A percentile compares a stretch with the other conserved stretches of the same genome.
phyloP scores from a whole-genome alignment of 2,888 invertebrate genomes.

The Villa cingulata region DNA sequence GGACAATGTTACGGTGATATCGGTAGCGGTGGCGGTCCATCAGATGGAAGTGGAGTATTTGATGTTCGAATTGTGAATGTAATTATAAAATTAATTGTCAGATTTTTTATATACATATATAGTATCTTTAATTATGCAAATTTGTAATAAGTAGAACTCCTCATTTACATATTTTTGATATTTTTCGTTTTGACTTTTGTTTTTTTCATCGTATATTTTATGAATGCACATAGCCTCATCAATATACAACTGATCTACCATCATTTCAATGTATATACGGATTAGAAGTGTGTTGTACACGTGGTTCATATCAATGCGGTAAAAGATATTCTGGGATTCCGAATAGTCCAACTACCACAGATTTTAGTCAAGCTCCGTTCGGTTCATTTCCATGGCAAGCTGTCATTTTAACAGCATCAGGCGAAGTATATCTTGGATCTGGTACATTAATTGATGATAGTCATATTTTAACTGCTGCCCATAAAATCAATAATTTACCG shows the following conservation, averaged over 20 bases:
- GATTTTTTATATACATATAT: neutral
- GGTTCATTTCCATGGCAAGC: constrained; percentile 67
- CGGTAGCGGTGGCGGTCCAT: constrained; percentile 18
- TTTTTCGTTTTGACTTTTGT: neutral
- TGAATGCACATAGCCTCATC: no score
- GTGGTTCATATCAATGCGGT: constrained; percentile 30
- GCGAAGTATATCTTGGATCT: constrained; percentile 54
- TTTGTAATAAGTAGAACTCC: no score
- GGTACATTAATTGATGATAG: constrained; percentile 54
- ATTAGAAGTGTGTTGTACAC: constrained; percentile 26
- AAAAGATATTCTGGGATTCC: constrained; percentile 28
- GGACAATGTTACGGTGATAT: constrained; percentile 22
- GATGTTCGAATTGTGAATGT: constrained; percentile 50
- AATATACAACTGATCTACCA: constrained; percentile 11
- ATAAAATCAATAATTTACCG: constrained; percentile 48
- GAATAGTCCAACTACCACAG: constrained; percentile 27
- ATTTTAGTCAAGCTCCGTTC: constrained; percentile 44
- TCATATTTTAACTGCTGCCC: constrained; percentile 60
- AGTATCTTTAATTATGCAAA: no score
- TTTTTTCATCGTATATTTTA: neutral
- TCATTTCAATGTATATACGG: constrained; percentile 19
- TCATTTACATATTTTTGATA: no score
- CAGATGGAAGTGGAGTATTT: constrained; percentile 43
- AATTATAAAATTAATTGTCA: constrained; percentile 22
- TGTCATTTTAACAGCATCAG: constrained; percentile 42